Base-by-base conservation (phyloP, 2,113 vertebrate genomes). In the Paedocypris sp. region DNA sequence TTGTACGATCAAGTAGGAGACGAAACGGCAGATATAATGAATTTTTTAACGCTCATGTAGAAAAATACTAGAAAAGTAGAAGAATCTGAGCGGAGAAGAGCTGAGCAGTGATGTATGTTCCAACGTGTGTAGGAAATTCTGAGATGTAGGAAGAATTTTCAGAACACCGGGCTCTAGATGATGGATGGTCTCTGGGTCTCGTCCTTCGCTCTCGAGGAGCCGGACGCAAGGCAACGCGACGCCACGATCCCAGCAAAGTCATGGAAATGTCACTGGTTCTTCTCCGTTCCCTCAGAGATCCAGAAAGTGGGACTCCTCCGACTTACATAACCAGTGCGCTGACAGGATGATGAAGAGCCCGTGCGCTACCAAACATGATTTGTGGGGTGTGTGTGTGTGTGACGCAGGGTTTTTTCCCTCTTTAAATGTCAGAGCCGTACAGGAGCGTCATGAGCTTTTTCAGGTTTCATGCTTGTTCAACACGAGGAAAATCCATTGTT, bases 311-410 rank as follows among this genome's bases (percentile, higher is more conserved):
- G 26, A 28, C 54, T 43, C 25, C 7, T 3, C 38, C 2, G 16
- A 58, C 16, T 43, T 58, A 31, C 39, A 43, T 43, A 43, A 58
- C 32, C 2, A 20, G 32, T 43, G 26, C 54, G 32, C 53, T 58
- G 54, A 58, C 54, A 45, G 54, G 15, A 58, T 58, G 54, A 58
- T 58, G 26, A 43, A 58, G 20, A 5, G 54, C 39, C 11, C 39
- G 22, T 58, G 29, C 54, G 6, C 13, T 32, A 13, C 29, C 31
- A 12, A 42, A 58, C 29, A 19, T 16, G 16, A 16, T 51, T 31
- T 32, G 54, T 58, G 42, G 54, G 20, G 12, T 43, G 38, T 58
- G 25, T 31, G 11, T 4, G 25, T 26, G 35, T 54, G 7, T 39
- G 22, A 39, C 28, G 25, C 36, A 8, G 15, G 38, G 36, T 58